Base-by-base conservation (phyloP, 2,888 invertebrate genomes). In the Fragum sueziense region DNA sequence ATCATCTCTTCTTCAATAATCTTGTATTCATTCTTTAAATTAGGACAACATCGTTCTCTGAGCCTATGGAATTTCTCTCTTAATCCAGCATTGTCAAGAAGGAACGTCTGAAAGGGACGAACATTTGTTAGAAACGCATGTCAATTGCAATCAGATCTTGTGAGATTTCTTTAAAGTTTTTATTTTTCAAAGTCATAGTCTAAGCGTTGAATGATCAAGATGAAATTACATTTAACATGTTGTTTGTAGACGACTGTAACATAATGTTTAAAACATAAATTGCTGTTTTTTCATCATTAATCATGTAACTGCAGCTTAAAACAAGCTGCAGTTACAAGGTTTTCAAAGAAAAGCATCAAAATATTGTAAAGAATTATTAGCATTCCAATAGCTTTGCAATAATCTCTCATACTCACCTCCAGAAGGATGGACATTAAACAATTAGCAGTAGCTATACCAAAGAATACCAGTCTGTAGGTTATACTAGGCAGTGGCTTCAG, bases 381-480 rank as follows among this genome's bases (percentile, higher is more conserved):
- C 20, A 22, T 61, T 29, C 14, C 4, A 57, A 57, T n/a, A 57
- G 22, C 7, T 11, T 17, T n/a, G 14, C 22, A 25, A 14, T 33
- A 22, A 7, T 20, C 31, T n/a, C 17, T 20, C 7, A 7, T 20
- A 62, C 51, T 80, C 82, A 92, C 92, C 71, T 96, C 94, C 17
- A 95, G 86, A n/a, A 95, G 71, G 37, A 92, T 84, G 31, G 91
- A 91, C 9, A 86, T 94, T 88, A 91, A 92, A 91, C 94, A 94
- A 93, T 92, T 93, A 73, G 90, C 85, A 6, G 91, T 74, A 9
- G 93, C 95, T 27, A 95, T 86, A 0, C 94, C 94, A 0, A 96
- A 81, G 0, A 95, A 91, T 0, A 95, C 91, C 20, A 95, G 93
- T 1, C 96, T 94, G 89, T 96, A 95, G 0, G 94, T 90, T 1